Base-by-base conservation (phyloP, 2,797 vertebrate species). In the Cetoscarus ocellatus region DNA sequence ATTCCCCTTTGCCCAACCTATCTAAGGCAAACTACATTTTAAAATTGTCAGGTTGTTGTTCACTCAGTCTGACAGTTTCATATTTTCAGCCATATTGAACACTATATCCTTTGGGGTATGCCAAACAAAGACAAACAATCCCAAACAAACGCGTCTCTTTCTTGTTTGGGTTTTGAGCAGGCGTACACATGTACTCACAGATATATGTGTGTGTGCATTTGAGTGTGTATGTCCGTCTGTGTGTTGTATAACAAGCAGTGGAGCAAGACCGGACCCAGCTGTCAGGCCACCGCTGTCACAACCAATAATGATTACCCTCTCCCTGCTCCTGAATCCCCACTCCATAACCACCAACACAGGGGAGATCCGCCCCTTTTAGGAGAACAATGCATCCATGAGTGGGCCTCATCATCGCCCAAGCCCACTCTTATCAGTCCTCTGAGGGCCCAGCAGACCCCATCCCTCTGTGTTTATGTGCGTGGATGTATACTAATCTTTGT, bases 191-290 rank as follows among this genome's bases (percentile, higher is more conserved):
- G 63, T 77, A 40, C 67, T 72, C 70, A 42, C 45, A 78, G 64
- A 84, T 27, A 14, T 61, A 73, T 85, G 56, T 71, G 59, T 65
- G 67, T 43, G 38, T 66, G 53, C 53, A 52, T 50, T 36, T 42
- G 66, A 61, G 61, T 65, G 61, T 65, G 54, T 61, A 73, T 67
- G 53, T 76, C 68, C 67, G 81, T 58, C 70, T 83, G 80, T 90
- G 77, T 92, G 88, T 92, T 94, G 94, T 93, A 92, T 90, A 93
- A 92, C 92, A 93, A 93, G 91, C 93, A 92, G 80, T 93, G 88
- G 91, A 94, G 93, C 93, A 94, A 89, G 90, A 90, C 94, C 92
- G 93, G 94, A 92, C 94, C 90, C 94, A 95, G 94, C 94, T 95
- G 94, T 92, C 91, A 89, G 94, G 92, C 93, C 94, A 93, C 89